Conservation (phyloP, 2,113 vertebrate species). For the Myrmecobius fasciatus region DNA sequence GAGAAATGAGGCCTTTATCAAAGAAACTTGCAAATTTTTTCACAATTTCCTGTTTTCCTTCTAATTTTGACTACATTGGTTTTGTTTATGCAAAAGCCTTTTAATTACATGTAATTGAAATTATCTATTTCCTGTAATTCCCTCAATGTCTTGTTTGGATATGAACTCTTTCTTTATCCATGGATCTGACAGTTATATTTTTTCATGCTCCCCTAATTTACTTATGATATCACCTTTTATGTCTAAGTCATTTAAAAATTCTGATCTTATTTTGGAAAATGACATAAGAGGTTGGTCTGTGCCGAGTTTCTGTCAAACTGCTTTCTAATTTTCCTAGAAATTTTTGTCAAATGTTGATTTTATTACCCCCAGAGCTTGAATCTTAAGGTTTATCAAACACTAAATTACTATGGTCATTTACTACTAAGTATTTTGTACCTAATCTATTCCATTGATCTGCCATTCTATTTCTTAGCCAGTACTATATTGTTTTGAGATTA, state of each 20-base stretch:
- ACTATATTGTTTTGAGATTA: not conserved
- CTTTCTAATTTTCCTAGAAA: not conserved
- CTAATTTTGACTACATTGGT: not conserved
- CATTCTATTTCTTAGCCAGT: not conserved
- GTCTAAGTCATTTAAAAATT: not conserved
- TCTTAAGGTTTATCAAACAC: not conserved
- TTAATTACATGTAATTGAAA: not conserved
- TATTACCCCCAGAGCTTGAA: not conserved
- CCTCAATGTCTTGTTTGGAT: not conserved
- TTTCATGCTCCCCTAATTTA: not conserved
- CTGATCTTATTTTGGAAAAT: not conserved
- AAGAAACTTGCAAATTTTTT: not conserved
- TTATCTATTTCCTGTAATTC: not conserved
- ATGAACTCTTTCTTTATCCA: not conserved
- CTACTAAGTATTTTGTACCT: not conserved
- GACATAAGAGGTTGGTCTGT: not conserved
- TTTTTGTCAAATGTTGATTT: not conserved
- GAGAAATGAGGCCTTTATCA: not conserved
- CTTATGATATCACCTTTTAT: not conserved
- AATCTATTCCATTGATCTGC: not conserved
- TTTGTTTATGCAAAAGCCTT: not conserved
- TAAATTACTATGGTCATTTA: not conserved
- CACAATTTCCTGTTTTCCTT: not conserved
- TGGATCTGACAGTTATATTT: not conserved
- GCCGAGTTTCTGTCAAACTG: not conserved